Conservation (phyloP, 2,797 vertebrate genomes). For the Pangasius djambal region DNA sequence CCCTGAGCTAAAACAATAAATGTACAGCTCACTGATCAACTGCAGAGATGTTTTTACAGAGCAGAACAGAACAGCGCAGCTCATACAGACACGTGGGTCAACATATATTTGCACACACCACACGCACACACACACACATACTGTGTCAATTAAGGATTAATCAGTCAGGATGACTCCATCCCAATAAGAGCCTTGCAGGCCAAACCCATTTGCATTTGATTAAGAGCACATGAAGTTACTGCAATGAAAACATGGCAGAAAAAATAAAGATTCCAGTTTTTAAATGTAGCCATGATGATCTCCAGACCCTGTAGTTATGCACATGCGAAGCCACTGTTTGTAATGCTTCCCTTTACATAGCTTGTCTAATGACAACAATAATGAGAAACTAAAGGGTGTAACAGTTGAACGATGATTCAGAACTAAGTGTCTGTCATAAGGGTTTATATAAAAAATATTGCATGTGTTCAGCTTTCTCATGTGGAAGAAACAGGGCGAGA, state of each 20-base stretch:
- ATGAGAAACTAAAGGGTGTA: neutral
- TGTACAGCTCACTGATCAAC: constrained; percentile 7
- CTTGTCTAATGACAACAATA: neutral
- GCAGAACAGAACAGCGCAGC: constrained; percentile 7
- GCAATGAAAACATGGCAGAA: constrained; percentile 60
- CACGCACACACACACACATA: constrained; percentile 37
- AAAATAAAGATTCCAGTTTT: constrained; percentile 46
- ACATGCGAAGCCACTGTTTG: constrained; percentile 20
- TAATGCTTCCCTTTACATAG: neutral
- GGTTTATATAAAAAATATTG: neutral
- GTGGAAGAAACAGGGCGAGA: neutral
- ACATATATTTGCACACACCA: constrained; percentile 31
- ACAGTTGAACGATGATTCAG: neutral
- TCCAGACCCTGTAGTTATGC: constrained; percentile 40
- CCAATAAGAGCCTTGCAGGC: constrained; percentile 44
- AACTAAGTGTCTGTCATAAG: neutral
- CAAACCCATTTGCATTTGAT: constrained; percentile 53
- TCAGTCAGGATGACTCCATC: constrained; percentile 52
- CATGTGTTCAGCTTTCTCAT: neutral
- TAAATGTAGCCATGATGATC: constrained; percentile 53
- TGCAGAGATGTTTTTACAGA: constrained; percentile 43
- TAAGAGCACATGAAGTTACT: constrained; percentile 61
- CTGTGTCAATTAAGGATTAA: constrained; percentile 54
- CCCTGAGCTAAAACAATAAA: constrained; percentile 28
- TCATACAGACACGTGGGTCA: constrained; percentile 33